Evolutionary conservation across 2,888 invertebrate genomes (phyloP).

Genomic region (Dioctria rufipes): DNA sequence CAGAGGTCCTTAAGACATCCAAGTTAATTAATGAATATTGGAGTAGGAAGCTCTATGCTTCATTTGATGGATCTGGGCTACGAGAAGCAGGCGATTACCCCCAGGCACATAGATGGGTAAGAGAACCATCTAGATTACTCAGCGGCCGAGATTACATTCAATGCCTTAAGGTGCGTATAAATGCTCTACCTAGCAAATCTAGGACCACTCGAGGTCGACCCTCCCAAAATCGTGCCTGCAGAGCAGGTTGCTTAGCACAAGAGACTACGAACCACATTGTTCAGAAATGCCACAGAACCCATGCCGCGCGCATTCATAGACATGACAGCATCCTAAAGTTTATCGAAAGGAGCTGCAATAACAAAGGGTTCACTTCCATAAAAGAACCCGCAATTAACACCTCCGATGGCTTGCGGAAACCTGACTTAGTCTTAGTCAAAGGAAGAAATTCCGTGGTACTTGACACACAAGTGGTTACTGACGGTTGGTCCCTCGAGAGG

Average conservation of each 20-base stretch:
- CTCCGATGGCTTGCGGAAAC: neutral
- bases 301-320: neutral
- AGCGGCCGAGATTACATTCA: neutral
- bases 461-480: slow-evolving; percentile 4
- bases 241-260: neutral
- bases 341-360: neutral
- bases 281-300: neutral
- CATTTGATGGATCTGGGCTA: neutral
- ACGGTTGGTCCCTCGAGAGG: neutral
- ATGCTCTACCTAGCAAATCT: neutral
- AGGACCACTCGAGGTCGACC: neutral
- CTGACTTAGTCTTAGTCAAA: neutral
- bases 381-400: neutral
- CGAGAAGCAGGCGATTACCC: neutral
- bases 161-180: neutral
- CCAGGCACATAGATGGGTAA: neutral
- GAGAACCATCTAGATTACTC: neutral
- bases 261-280: neutral
- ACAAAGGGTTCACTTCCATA: neutral
- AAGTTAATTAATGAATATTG: no score
- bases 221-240: neutral
- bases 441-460: neutral
- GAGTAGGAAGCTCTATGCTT: neutral
- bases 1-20: no score
- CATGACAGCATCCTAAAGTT: neutral